Evolutionary conservation across 2,888 invertebrate species (phyloP).

Genomic region (Phymatocera aterrima): DNA sequence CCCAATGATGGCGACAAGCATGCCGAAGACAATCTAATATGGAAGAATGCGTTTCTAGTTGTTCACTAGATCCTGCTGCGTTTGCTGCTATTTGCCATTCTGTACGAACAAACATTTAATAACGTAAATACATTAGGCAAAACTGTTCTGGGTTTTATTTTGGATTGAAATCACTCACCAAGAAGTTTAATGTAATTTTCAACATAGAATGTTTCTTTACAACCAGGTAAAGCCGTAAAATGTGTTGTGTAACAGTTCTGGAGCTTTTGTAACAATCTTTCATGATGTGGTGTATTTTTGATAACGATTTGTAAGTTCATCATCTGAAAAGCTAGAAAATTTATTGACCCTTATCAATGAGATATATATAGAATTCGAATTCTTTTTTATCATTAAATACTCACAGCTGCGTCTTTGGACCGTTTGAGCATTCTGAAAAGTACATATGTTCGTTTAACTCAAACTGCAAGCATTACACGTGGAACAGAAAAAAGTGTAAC

Average conservation of each 20-base stretch:
- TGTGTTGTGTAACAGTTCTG: slow-evolving; percentile 67
- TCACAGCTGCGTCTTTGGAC: slow-evolving; percentile 82
- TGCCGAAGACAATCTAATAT: slow-evolving; percentile 76
- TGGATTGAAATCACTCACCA: slow-evolving; percentile 58
- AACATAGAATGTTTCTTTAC: slow-evolving; percentile 70
- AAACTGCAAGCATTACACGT: background rate
- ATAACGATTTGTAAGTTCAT: slow-evolving; percentile 68
- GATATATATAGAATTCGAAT: background rate
- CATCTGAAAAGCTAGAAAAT: slow-evolving; percentile 62
- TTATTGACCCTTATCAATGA: slow-evolving; percentile 51
- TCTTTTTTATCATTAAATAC: slow-evolving; percentile 63
- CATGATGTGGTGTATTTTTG: slow-evolving; percentile 66
- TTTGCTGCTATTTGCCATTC: slow-evolving; percentile 79
- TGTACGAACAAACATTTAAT: slow-evolving; percentile 57
- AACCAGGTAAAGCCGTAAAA: slow-evolving; percentile 66
- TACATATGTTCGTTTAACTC: slow-evolving; percentile 26
- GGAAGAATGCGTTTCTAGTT: slow-evolving; percentile 67
- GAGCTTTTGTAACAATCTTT: slow-evolving; percentile 68
- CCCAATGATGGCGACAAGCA: slow-evolving; percentile 77
- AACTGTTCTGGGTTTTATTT: background rate
- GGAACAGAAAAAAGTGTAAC: slow-evolving; percentile 61
- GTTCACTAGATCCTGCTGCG: slow-evolving; percentile 68
- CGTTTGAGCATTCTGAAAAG: slow-evolving; percentile 81
- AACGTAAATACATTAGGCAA: background rate
- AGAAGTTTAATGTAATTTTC: slow-evolving; percentile 70